phyloP scores from a whole-genome alignment of 2,797 vertebrate species.

The Hippoglossus hippoglossus region DNA sequence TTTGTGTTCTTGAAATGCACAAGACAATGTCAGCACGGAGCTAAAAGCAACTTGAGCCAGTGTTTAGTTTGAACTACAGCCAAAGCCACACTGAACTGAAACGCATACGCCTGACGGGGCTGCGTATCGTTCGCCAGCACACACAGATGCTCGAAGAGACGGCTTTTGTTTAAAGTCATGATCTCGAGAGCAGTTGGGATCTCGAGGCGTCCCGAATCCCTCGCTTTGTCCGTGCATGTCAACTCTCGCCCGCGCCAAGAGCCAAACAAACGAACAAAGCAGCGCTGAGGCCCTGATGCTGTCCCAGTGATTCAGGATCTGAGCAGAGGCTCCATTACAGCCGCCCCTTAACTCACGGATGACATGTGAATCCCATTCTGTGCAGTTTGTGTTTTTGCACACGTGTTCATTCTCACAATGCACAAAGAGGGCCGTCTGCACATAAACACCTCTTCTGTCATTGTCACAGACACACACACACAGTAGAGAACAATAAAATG shows the following conservation, averaged over 20 bases:
- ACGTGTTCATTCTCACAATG: constrained; percentile 8
- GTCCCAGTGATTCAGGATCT: constrained; percentile 13
- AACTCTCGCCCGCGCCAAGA: constrained; percentile 25
- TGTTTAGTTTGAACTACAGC: constrained; percentile 60
- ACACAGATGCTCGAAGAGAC: constrained; percentile 40
- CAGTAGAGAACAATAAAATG: neutral
- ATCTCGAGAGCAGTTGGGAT: constrained; percentile 28
- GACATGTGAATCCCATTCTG: constrained; percentile 6
- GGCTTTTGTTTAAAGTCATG: constrained; percentile 48
- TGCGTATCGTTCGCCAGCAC: constrained; percentile 31
- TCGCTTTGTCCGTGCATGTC: constrained; percentile 43
- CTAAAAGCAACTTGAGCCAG: constrained; percentile 18
- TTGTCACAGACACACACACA: neutral
- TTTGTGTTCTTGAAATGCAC: constrained; percentile 31
- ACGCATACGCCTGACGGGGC: constrained; percentile 29
- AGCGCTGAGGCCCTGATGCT: constrained; percentile 15
- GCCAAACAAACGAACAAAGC: constrained; percentile 44
- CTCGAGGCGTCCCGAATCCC: constrained; percentile 43
- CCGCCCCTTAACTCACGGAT: constrained; percentile 5
- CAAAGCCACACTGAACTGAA: constrained; percentile 51
- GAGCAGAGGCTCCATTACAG: constrained; percentile 4
- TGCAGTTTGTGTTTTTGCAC: constrained; percentile 1
- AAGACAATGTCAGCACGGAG: constrained; percentile 16
- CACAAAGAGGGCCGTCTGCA: neutral
- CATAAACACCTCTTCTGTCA: neutral